Conservation (phyloP, 1,140 invertebrate species). For the Drosophila sucinea region DNA sequence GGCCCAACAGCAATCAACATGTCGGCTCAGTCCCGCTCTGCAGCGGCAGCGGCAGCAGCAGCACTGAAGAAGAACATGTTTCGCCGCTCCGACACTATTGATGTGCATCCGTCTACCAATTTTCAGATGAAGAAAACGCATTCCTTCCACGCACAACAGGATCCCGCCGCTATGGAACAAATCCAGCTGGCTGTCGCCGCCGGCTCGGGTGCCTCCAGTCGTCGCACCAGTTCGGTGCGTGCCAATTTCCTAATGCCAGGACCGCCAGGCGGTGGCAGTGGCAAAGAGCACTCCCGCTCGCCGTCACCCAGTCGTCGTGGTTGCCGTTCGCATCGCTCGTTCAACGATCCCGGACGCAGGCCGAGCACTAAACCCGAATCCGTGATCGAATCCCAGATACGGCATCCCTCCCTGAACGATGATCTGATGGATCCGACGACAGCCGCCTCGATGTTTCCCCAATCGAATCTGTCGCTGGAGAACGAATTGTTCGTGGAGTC, state of each 20-base stretch:
- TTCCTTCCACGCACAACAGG: conserved; percentile 82
- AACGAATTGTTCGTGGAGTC: conserved; percentile 79
- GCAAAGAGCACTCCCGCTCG: conserved; percentile 76
- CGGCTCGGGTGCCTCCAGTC: conserved; percentile 68
- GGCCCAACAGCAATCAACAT: conserved; percentile 20
- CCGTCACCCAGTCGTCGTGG: conserved; percentile 77
- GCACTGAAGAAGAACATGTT: conserved; percentile 78
- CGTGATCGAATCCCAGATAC: conserved; percentile 73
- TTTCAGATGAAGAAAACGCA: conserved; percentile 83
- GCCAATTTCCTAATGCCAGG: conserved; percentile 80
- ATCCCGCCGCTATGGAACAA: conserved; percentile 77
- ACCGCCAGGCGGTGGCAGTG: conserved; percentile 33
- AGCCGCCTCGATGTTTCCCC: conserved; percentile 53
- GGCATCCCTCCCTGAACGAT: conserved; percentile 80
- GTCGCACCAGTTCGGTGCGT: conserved; percentile 79
- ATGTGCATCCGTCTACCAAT: conserved; percentile 82
- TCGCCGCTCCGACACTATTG: conserved; percentile 81
- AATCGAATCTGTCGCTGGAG: conserved; percentile 74
- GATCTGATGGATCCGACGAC: conserved; percentile 72
- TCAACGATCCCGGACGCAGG: conserved; percentile 71
- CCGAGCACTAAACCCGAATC: conserved; percentile 73
- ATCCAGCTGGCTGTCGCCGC: conserved; percentile 66
- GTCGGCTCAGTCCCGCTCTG: conserved; percentile 35
- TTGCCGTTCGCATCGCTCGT: conserved; percentile 79
- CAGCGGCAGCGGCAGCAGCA: conserved; percentile 43